A percentile compares a stretch with the other conserved stretches of the same genome.
These are phyloP conservation scores for Aulostomus chinensis DNA, from an alignment of 2,797 vertebrate species.

Conservation along the genomic window DNA sequence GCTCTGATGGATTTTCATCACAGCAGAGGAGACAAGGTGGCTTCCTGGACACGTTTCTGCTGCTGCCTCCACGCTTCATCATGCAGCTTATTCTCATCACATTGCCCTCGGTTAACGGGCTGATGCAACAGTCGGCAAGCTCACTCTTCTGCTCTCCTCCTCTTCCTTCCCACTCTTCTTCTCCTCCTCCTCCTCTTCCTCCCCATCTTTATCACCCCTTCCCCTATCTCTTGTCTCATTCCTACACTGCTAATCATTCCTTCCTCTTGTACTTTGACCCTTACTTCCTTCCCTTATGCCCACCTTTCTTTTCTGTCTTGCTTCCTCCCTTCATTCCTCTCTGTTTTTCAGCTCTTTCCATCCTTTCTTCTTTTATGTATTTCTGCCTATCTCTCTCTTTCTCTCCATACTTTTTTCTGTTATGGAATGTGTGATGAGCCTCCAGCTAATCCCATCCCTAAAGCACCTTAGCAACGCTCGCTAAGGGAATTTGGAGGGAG, in stretches of 20 bases:
- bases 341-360: slow-evolving; percentile 1
- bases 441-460: slow-evolving; percentile 77
- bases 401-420: slow-evolving; percentile 52
- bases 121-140: slow-evolving; percentile 72
- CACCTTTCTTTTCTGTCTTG: neutral
- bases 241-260: neutral
- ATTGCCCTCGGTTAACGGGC: slow-evolving; percentile 61
- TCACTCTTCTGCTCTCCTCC: slow-evolving; percentile 29
- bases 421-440: slow-evolving; percentile 74
- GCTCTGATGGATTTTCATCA: slow-evolving; percentile 37
- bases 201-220: slow-evolving; percentile 2
- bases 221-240: neutral
- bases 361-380: slow-evolving; percentile 36
- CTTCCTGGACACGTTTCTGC: slow-evolving; percentile 52
- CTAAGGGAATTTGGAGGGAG: slow-evolving; percentile 76
- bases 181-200: neutral
- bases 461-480: slow-evolving; percentile 81
- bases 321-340: neutral
- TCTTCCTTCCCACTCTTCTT: slow-evolving; percentile 26
- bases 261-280: neutral
- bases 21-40: slow-evolving; percentile 70
- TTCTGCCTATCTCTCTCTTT: slow-evolving; percentile 23
- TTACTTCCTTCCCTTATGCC: neutral
- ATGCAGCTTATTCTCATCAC: slow-evolving; percentile 72
- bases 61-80: slow-evolving; percentile 59